phyloP scores from a whole-genome alignment of 2,888 invertebrate genomes.

The Vesta saturnalis region DNA sequence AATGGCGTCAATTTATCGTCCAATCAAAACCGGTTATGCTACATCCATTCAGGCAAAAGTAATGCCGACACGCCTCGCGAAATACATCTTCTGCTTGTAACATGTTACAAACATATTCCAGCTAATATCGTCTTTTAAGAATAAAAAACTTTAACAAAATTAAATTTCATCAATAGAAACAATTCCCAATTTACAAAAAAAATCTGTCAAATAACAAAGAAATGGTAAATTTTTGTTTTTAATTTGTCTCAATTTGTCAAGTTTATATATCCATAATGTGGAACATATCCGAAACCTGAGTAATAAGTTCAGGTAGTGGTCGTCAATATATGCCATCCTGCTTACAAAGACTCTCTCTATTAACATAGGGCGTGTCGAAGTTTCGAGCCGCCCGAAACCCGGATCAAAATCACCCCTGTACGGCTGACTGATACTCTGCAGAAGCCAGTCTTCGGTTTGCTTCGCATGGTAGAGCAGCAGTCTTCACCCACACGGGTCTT shows the following conservation, averaged over 20 bases:
- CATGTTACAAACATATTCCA: background rate
- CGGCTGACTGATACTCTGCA: slow-evolving; percentile 60
- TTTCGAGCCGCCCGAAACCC: slow-evolving; percentile 54
- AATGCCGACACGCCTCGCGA: slow-evolving; percentile 56
- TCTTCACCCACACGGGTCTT: slow-evolving; percentile 54
- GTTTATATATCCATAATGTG: slow-evolving; percentile 4
- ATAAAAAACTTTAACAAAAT: background rate
- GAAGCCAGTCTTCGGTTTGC: slow-evolving; percentile 61
- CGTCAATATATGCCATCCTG: slow-evolving; percentile 36
- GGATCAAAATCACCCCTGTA: slow-evolving; percentile 62
- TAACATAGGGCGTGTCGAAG: slow-evolving; percentile 40
- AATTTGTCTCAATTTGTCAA: slow-evolving; percentile 13
- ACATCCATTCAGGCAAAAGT: slow-evolving; percentile 56
- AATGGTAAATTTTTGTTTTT: no score
- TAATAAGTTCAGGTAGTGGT: slow-evolving; percentile 36
- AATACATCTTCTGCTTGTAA: slow-evolving; percentile 35
- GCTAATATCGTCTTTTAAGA: background rate
- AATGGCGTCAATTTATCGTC: slow-evolving; percentile 59
- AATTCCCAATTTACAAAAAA: no score
- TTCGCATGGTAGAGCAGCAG: slow-evolving; percentile 59
- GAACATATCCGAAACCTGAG: slow-evolving; percentile 29
- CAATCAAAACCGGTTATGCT: slow-evolving; percentile 55
- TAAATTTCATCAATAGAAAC: background rate
- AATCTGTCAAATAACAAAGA: background rate
- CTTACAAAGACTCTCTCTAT: slow-evolving; percentile 39